Percentiles rank a stretch among this genome's conserved stretches.
phyloP scores from a whole-genome alignment of 2,113 vertebrate species.

The Forbesichthys papilliferus region DNA sequence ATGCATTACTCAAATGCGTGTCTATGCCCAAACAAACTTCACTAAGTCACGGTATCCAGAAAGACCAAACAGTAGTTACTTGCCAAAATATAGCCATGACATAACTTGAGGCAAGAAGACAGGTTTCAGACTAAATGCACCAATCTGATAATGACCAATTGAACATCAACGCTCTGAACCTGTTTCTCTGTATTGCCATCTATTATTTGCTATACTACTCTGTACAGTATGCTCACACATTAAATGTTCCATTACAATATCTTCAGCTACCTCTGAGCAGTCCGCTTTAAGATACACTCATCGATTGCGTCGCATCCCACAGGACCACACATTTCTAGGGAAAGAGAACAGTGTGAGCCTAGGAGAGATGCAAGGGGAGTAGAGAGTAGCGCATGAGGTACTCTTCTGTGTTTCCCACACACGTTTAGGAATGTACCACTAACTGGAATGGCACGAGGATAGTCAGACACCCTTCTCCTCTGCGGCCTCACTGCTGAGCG shows the following conservation, averaged over 20 bases:
- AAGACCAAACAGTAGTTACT: slow-evolving; percentile 7
- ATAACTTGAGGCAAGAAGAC: slow-evolving; percentile 19
- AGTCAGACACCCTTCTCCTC: slow-evolving; percentile 88
- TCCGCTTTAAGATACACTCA: too few relatives aligned
- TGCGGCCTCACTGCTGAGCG: slow-evolving; percentile 77
- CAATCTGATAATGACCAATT: slow-evolving; percentile 14
- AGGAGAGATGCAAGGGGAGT: too few relatives aligned
- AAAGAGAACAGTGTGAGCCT: too few relatives aligned
- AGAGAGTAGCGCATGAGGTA: too few relatives aligned
- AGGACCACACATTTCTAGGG: too few relatives aligned
- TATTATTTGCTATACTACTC: background rate
- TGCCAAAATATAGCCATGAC: slow-evolving; percentile 16
- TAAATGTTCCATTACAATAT: too few relatives aligned
- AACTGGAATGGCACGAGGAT: background rate
- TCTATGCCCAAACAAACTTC: slow-evolving; percentile 15
- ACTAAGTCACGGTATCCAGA: slow-evolving; percentile 33
- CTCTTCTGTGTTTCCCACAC: background rate
- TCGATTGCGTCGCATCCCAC: too few relatives aligned
- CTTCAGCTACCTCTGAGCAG: too few relatives aligned
- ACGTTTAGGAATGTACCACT: background rate
- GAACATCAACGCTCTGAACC: slow-evolving; percentile 11
- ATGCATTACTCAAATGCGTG: slow-evolving; percentile 33
- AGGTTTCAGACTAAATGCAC: slow-evolving; percentile 13
- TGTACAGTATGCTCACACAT: background rate
- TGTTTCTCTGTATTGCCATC: slow-evolving; percentile 7